phyloP scores from a whole-genome alignment of 2,888 invertebrate genomes.

The Nowickia ferox region DNA sequence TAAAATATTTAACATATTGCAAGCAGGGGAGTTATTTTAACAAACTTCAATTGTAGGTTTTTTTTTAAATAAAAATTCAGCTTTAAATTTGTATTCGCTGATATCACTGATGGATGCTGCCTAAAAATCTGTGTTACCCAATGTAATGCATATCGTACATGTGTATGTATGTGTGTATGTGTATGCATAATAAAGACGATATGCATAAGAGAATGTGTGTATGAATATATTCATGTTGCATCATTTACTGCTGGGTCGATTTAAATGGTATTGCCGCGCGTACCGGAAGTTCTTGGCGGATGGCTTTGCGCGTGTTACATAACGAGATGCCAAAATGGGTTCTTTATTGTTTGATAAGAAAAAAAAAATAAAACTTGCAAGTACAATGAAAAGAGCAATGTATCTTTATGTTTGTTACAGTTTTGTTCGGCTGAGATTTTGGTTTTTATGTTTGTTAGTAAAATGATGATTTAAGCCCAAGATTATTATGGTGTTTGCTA shows the following conservation, averaged over 20 bases:
- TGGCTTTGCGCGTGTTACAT: slow-evolving; percentile 75
- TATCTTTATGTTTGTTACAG: slow-evolving; percentile 25
- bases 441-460: slow-evolving; percentile 46
- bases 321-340: slow-evolving; percentile 72
- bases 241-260: slow-evolving; percentile 39
- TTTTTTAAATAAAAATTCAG: not conserved
- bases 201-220: not conserved
- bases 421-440: slow-evolving; percentile 36
- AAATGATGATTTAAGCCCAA: slow-evolving; percentile 67
- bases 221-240: not conserved
- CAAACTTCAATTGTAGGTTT: not conserved
- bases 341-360: slow-evolving; percentile 63
- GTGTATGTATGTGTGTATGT: no score
- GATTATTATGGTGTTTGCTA: slow-evolving; percentile 68
- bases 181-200: slow-evolving; percentile 37
- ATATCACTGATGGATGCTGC: not conserved
- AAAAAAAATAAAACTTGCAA: not conserved
- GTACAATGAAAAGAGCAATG: slow-evolving; percentile 49
- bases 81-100: slow-evolving; percentile 10
- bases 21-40: not conserved
- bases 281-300: slow-evolving; percentile 75
- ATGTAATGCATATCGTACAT: not conserved
- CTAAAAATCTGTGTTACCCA: not conserved
- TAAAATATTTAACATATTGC: not conserved
- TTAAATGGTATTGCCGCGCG: slow-evolving; percentile 71